Percentiles rank a stretch among this genome's conserved stretches.
phyloP scores from a whole-genome alignment of 1,140 invertebrate genomes.

The Psilanteris sp. region DNA sequence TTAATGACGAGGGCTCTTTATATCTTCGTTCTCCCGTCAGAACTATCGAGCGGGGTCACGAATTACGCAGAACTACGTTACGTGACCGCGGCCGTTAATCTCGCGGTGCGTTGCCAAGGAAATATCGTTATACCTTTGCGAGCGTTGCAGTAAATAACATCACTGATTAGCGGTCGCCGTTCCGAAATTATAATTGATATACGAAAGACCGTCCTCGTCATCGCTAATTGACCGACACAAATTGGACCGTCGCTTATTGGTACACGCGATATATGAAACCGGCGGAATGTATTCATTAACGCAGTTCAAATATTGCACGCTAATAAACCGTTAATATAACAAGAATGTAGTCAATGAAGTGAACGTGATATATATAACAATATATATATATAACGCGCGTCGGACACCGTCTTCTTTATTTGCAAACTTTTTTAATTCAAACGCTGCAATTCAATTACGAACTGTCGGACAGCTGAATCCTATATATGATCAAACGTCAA shows the following conservation, averaged over 20 bases:
- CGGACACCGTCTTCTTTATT: too few relatives aligned
- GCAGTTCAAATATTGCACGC: conserved; percentile 5
- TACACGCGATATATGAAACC: not conserved
- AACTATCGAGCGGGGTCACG: conserved; percentile 26
- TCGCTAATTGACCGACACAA: conserved; percentile 30
- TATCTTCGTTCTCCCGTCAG: conserved; percentile 32
- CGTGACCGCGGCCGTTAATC: conserved; percentile 1
- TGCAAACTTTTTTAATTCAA: too few relatives aligned
- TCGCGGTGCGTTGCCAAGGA: conserved; percentile 21
- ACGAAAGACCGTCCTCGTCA: not conserved
- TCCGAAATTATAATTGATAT: conserved; percentile 4
- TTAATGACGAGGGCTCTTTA: conserved; percentile 49
- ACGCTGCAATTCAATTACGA: too few relatives aligned
- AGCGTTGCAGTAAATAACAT: conserved; percentile 1
- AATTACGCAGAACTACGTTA: conserved; percentile 17
- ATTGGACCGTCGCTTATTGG: conserved; percentile 9
- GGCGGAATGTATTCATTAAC: conserved; percentile 7
- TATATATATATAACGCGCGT: too few relatives aligned
- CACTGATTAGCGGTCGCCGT: not conserved
- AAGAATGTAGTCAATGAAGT: too few relatives aligned
- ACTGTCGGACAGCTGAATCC: too few relatives aligned
- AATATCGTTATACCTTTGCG: conserved; percentile 10
- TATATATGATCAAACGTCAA: too few relatives aligned
- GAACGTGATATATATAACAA: too few relatives aligned
- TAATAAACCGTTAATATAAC: conserved; percentile 1